Evolutionary conservation across 2,113 vertebrate species (phyloP).

Genomic region (Gymnarchus niloticus): DNA sequence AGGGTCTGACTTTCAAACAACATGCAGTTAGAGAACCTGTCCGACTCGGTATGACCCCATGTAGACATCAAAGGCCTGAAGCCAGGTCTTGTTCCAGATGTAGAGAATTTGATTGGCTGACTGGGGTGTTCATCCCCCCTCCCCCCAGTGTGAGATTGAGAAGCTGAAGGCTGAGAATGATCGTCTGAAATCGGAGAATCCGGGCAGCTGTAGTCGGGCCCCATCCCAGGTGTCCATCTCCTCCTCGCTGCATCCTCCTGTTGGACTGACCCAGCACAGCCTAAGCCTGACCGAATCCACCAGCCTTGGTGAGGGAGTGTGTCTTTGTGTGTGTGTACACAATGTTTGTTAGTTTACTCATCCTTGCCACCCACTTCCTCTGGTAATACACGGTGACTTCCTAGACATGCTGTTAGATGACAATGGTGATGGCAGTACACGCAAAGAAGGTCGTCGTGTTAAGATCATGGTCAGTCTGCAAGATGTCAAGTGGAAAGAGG

Average conservation of each 20-base stretch:
- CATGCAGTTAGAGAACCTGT: neutral
- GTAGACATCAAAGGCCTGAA: neutral
- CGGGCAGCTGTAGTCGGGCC: constrained; percentile 72
- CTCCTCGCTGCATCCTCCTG: constrained; percentile 65
- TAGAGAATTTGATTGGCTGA: neutral
- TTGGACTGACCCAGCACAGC: constrained; percentile 80
- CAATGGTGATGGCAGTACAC: constrained; percentile 72
- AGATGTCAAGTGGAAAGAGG: constrained; percentile 81
- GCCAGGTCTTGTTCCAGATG: neutral
- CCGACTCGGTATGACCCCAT: neutral
- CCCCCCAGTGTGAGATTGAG: constrained; percentile 80
- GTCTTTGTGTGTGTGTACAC: neutral
- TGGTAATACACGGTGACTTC: constrained; percentile 22
- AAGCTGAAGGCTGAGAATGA: constrained; percentile 93
- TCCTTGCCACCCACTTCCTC: neutral
- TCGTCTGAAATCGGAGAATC: constrained; percentile 83
- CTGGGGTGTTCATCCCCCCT: neutral
- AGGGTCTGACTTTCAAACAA: neutral
- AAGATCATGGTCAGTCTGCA: constrained; percentile 86
- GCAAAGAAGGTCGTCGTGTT: constrained; percentile 88
- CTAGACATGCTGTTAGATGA: constrained; percentile 94
- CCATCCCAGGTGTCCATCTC: constrained; percentile 85
- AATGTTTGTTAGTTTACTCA: neutral
- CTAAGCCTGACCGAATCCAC: constrained; percentile 89
- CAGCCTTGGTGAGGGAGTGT: constrained; percentile 77